Evolutionary conservation across 23 tunicate species (phyloP).

Genomic region (Trididemnum miniatum): DNA sequence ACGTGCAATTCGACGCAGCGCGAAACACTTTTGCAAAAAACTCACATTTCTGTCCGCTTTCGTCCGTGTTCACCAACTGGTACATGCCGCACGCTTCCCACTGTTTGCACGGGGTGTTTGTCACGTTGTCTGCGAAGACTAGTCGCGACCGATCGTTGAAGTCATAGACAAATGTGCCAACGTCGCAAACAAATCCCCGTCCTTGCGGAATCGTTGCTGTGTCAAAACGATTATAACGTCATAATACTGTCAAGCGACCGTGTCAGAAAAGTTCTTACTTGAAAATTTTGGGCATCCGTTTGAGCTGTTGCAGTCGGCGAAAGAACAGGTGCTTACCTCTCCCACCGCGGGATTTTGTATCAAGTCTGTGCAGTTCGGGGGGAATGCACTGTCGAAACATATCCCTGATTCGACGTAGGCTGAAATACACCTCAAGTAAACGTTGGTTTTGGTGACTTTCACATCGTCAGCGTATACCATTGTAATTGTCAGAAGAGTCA

Average conservation of each 20-base stretch:
- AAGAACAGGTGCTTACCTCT: neutral
- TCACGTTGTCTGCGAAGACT: neutral
- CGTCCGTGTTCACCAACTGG: neutral
- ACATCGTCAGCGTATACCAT: neutral
- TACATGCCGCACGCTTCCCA: neutral
- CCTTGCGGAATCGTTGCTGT: neutral
- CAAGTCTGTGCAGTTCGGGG: neutral
- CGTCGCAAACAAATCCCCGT: neutral
- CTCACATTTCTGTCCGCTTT: neutral
- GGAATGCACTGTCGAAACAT: neutral
- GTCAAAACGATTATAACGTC: no score
- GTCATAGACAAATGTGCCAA: neutral
- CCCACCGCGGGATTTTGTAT: neutral
- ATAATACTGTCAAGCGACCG: no score
- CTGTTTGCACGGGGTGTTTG: neutral
- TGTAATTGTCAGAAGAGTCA: neutral
- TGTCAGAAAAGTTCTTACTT: no score
- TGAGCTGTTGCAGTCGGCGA: no score
- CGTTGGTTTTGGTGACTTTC: no score
- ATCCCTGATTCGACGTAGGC: slow-evolving; percentile 1
- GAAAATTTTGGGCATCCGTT: no score
- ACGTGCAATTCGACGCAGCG: no score
- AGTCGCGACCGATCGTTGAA: neutral
- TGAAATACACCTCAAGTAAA: no score
- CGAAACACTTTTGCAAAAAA: no score